Evolutionary conservation across 1,140 invertebrate species (phyloP), one percentile per base, ranked within the genome.

Genomic region (Papilio polytes): DNA sequence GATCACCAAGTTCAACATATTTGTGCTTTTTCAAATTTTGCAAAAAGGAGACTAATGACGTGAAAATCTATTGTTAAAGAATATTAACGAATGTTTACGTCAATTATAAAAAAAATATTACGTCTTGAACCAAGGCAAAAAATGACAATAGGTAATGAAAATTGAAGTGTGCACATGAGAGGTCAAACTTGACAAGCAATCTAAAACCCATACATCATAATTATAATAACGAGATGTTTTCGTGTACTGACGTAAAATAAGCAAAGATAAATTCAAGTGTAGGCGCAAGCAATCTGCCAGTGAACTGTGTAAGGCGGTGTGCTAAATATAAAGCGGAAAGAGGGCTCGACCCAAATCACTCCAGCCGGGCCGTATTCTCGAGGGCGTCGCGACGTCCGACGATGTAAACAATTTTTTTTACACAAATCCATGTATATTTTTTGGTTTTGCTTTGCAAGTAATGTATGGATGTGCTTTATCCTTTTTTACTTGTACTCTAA

Each of bases 271-370:
- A 31, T 12, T 66, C 22, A 66, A 66, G 20, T 26, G 3, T 53
- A 4, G 22, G 12, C 59, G 10, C 22, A 22, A 66, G 59, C 59
- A 26, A 66, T 36, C 41, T 20, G 36, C 70, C 70, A 41, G 70
- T 73, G 70, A 73, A 73, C 41, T 72, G 36, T n/a, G 36, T 41
- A 41, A 7, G 12, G 70, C 13, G 13, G 12, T 31, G 13, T 15
- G 72, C 72, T 73, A 73, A 73, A 73, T 44, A 73, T 73, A 73
- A 73, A 20, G 7, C 18, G 10, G 41, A 31, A 44, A 73, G 72
- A 73, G 72, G 36, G 31, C 72, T 73, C 72, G 72, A 73, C 72
- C 72, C 72, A 46, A 73, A 73, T 73, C 72, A 73, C 72, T 73
- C 72, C 72, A 44, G 72, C 18, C 72, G 72, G 18, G n/a, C n/a